A percentile compares a stretch with the other conserved stretches of the same genome.
phyloP scores from a whole-genome alignment of 2,113 vertebrate species.

The Crocuta crocuta region DNA sequence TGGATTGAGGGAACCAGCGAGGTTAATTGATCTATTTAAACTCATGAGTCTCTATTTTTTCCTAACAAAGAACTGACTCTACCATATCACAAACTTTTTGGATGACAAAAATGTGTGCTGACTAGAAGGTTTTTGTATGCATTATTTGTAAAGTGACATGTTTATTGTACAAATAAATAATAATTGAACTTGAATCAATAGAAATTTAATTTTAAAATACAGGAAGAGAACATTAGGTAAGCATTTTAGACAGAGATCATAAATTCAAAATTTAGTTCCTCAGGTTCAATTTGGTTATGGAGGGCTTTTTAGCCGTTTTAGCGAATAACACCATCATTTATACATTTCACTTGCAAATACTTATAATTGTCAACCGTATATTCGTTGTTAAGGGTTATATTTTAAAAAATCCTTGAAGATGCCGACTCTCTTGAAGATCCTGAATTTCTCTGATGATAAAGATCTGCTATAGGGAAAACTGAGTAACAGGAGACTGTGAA shows the following conservation, averaged over 20 bases:
- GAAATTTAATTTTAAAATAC: slow-evolving; percentile 70
- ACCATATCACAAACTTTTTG: neutral
- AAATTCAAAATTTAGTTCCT: slow-evolving; percentile 40
- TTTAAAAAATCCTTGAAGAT: neutral
- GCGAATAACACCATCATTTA: neutral
- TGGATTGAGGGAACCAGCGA: neutral
- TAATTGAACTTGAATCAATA: slow-evolving; percentile 60
- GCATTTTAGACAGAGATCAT: slow-evolving; percentile 49
- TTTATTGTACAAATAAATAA: slow-evolving; percentile 51
- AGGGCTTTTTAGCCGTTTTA: neutral
- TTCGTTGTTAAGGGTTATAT: neutral
- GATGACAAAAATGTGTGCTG: neutral
- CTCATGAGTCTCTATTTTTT: neutral
- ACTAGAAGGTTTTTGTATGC: neutral
- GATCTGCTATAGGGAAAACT: neutral
- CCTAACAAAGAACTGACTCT: neutral
- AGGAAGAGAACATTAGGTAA: slow-evolving; percentile 27
- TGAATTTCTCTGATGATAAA: neutral
- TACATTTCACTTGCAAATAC: neutral
- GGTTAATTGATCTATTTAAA: neutral
- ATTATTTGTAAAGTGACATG: slow-evolving; percentile 55
- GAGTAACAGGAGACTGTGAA: neutral
- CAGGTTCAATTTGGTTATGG: neutral
- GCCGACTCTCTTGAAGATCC: neutral
- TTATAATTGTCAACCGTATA: neutral